Evolutionary conservation across 2,888 invertebrate species (phyloP).

Genomic region (Caenorhabditis sp.): DNA sequence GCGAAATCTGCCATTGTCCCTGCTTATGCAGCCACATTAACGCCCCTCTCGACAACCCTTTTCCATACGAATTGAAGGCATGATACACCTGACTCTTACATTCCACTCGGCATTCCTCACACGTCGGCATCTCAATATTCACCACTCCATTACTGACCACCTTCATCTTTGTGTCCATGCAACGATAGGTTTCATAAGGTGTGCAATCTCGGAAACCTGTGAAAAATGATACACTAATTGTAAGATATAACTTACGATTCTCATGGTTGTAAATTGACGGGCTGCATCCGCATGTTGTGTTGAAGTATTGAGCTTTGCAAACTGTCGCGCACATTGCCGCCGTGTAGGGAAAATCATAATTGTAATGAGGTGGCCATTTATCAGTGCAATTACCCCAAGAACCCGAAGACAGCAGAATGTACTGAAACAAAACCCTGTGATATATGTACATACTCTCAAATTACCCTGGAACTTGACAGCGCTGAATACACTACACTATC

Average conservation of each 20-base stretch:
- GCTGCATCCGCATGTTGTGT: conserved; percentile 49
- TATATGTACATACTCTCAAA: neutral
- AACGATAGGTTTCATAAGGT: conserved; percentile 46
- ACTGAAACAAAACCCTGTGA: conserved; percentile 31
- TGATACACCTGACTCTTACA: conserved; percentile 61
- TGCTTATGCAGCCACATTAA: conserved; percentile 55
- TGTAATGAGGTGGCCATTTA: conserved; percentile 47
- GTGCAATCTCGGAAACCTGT: conserved; percentile 49
- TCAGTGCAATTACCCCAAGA: conserved; percentile 59
- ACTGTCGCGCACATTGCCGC: conserved; percentile 49
- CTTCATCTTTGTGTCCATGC: conserved; percentile 46
- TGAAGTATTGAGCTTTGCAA: conserved; percentile 53
- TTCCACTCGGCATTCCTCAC: conserved; percentile 44
- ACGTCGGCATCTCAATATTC: conserved; percentile 45
- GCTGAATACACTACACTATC: conserved; percentile 53
- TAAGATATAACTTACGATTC: conserved; percentile 10
- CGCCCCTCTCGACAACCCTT: conserved; percentile 60
- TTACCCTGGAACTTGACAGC: conserved; percentile 35
- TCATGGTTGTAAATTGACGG: conserved; percentile 56
- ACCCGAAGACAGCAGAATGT: conserved; percentile 41
- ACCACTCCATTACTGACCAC: conserved; percentile 16
- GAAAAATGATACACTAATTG: too few species aligned
- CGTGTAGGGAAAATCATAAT: conserved; percentile 38
- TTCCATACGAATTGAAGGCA: conserved; percentile 66
- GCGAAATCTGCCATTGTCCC: conserved; percentile 38